Conservation (phyloP, 2,888 invertebrate genomes). For the Ecdyonurus torrentis region DNA sequence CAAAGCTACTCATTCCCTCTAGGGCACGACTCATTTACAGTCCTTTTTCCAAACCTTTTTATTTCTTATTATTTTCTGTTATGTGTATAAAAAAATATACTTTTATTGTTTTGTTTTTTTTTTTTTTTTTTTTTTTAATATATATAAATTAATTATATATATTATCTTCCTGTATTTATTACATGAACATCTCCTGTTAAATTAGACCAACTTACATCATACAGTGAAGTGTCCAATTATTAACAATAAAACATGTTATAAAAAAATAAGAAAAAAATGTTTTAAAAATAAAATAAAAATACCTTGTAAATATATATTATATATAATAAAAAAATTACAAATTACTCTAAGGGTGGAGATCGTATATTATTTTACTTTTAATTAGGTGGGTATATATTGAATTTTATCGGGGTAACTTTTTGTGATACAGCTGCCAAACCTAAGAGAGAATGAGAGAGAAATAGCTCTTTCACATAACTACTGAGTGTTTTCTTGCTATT, state of each 20-base stretch:
- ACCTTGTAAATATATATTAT: neutral
- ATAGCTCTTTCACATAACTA: neutral
- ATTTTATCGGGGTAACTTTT: neutral
- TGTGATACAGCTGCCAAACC: neutral
- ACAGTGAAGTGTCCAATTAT: neutral
- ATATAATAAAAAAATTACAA: neutral
- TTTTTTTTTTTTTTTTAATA: neutral
- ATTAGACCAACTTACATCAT: neutral
- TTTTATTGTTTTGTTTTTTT: neutral
- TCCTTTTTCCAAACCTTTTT: neutral
- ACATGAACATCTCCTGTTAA: neutral
- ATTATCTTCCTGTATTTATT: neutral
- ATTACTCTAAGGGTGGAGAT: neutral
- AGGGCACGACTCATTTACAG: neutral
- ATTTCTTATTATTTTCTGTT: neutral
- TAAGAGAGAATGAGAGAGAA: neutral
- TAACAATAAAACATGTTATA: neutral
- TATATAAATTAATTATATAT: neutral
- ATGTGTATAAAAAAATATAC: no score
- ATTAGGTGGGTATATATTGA: neutral
- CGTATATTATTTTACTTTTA: neutral
- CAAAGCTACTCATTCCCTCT: neutral
- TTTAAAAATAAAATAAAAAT: neutral
- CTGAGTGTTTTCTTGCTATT: neutral
- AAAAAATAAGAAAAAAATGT: neutral